phyloP scores from a whole-genome alignment of 2,888 invertebrate genomes.

The Campoletis raptor region DNA sequence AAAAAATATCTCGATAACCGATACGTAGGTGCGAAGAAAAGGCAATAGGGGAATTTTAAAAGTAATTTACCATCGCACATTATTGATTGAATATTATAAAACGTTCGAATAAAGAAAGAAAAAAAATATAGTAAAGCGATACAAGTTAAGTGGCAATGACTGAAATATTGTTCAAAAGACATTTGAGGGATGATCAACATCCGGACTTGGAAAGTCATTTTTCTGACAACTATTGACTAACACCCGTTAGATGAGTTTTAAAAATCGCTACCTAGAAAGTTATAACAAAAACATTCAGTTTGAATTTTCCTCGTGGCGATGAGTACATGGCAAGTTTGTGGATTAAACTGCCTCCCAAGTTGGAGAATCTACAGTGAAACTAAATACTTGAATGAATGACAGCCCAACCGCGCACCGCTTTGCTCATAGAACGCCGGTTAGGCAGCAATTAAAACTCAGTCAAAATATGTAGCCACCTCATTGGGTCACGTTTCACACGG shows the following conservation, averaged over 20 bases:
- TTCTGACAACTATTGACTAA: not conserved
- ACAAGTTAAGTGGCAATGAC: not conserved
- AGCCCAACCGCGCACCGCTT: not conserved
- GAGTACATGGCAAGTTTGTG: not conserved
- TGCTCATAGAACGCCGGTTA: not conserved
- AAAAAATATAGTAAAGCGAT: not conserved
- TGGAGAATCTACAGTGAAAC: not conserved
- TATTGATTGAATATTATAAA: too few species aligned
- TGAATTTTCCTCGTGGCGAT: not conserved
- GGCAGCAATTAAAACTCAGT: too few species aligned
- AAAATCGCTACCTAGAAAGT: not conserved
- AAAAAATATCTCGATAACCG: not conserved
- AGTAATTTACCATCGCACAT: not conserved
- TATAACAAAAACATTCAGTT: not conserved
- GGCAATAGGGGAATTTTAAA: not conserved
- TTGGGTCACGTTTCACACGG: not conserved
- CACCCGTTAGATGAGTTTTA: not conserved
- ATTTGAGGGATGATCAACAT: not conserved
- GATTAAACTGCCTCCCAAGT: not conserved
- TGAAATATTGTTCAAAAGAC: too few species aligned
- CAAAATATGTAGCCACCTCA: too few species aligned
- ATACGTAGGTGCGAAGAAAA: too few species aligned
- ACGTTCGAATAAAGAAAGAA: too few species aligned
- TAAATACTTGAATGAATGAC: not conserved
- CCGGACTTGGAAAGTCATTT: not conserved